Percentiles rank a stretch among this genome's conserved stretches.
phyloP scores from a whole-genome alignment of 1,140 invertebrate species.

The Drosophila sproati region DNA sequence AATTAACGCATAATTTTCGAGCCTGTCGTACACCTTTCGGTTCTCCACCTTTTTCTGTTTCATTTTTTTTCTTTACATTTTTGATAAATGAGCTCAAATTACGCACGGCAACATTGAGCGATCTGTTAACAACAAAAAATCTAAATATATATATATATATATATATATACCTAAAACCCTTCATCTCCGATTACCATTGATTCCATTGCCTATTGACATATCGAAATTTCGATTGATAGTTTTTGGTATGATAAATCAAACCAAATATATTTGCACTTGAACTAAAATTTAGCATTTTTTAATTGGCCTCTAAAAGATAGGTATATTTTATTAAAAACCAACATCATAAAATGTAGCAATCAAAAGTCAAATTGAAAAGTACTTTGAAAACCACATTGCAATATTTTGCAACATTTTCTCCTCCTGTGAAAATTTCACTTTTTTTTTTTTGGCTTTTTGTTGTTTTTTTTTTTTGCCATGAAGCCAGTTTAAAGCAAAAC shows the following conservation, averaged over 20 bases:
- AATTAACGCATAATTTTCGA: conserved; percentile 74
- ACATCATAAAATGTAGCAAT: conserved; percentile 2
- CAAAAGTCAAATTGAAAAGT: conserved; percentile 13
- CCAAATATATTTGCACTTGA: background rate
- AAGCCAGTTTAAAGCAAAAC: conserved; percentile 56
- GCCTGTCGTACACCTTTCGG: conserved; percentile 52
- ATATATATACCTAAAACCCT: conserved; percentile 14
- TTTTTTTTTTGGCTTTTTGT: conserved; percentile 54
- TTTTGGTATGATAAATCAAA: background rate
- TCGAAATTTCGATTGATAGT: conserved; percentile 27
- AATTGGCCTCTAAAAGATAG: conserved; percentile 9
- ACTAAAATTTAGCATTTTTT: background rate
- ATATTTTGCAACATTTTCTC: conserved; percentile 73
- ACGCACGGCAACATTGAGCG: conserved; percentile 45
- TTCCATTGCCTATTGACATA: conserved; percentile 21
- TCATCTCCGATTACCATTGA: conserved; percentile 49
- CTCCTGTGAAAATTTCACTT: conserved; percentile 76
- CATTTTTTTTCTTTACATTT: conserved; percentile 32
- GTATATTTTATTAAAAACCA: background rate
- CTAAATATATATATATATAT: background rate
- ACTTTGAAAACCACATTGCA: conserved; percentile 12
- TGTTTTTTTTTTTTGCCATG: conserved; percentile 9
- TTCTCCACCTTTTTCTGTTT: conserved; percentile 31
- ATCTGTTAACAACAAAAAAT: conserved; percentile 33
- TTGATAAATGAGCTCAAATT: conserved; percentile 67